Conservation (phyloP, 2,113 vertebrate genomes). For the Platycercus adscitus region DNA sequence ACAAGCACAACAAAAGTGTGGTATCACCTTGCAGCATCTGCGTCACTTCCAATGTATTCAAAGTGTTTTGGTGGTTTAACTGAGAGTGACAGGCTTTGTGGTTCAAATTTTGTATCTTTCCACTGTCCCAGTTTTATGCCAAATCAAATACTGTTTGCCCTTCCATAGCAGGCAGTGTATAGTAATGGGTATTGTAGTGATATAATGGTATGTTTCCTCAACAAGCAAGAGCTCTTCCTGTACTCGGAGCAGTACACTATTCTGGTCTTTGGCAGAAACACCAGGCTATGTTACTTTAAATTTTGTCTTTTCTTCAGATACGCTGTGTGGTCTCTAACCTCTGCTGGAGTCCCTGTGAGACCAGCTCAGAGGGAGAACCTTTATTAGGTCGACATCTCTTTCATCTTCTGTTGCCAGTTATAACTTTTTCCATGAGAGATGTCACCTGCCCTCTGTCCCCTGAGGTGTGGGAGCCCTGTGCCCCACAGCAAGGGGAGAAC, state of each 20-base stretch:
- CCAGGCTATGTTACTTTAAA: background rate
- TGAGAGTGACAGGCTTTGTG: background rate
- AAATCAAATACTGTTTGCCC: background rate
- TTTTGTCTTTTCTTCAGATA: background rate
- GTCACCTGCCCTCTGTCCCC: background rate
- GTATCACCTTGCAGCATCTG: fast-evolving
- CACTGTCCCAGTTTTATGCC: background rate
- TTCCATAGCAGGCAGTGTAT: background rate
- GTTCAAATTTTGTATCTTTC: background rate
- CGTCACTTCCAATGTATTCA: background rate
- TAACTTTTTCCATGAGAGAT: background rate
- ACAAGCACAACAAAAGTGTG: background rate
- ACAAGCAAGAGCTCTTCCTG: background rate
- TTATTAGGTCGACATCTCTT: constrained; percentile 16
- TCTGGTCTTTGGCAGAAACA: background rate
- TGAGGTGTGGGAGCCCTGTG: background rate
- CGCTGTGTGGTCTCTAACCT: background rate
- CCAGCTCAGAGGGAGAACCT: background rate
- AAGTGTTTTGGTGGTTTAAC: background rate
- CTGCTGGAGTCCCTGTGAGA: background rate
- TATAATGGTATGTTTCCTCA: background rate
- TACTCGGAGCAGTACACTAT: background rate
- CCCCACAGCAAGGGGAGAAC: background rate
- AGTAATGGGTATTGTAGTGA: background rate
- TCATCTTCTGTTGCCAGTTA: background rate